Evolutionary conservation across 2,888 invertebrate genomes (phyloP), one percentile per base, ranked within the genome.

Genomic region (Ecdyonurus torrentis): DNA sequence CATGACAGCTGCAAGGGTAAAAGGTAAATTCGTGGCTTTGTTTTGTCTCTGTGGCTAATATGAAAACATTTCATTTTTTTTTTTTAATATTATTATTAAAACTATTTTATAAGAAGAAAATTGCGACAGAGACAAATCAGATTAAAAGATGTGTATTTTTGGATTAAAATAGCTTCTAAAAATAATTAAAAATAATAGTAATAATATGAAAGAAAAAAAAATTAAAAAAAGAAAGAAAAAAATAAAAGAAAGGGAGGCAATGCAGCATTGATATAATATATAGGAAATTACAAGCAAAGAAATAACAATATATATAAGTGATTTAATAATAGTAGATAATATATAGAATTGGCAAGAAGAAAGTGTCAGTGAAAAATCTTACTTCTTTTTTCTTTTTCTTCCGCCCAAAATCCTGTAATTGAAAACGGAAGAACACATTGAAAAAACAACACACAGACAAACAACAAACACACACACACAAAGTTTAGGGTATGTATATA

Each of bases 361-460:
- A 58, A 63, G 61, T 63, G 61, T 60, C 52, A 61, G n/a, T 61
- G 59, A 50, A 63, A 60, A 63, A 63, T 87, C 91, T 91, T 91
- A 91, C 91, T 90, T 91, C 91, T 91, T 91, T 91, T 89, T 91
- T 91, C 88, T 90, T 91, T 90, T 90, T 91, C 90, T 89, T 89
- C 86, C 91, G 89, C 88, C 91, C 91, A 89, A 88, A 89, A 86
- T 85, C 85, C 87, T 87, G 86, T 81, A 86, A 86, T 84, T 73
- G 73, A 72, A 75, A 75, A 75, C 71, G 72, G 71, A 74, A 74
- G 74, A 75, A 72, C 70, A 74, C 72, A 74, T 75, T 74, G 63
- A 63, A 61, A 55, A 53, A n/a, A n/a, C n/a, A n/a, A 75, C 74
- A 75, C 72, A 74, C 70, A 74, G 71, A 72, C 66, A 69, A 70